Conservation (phyloP, 2,888 invertebrate genomes). For the Drosophila nr. medialis region DNA sequence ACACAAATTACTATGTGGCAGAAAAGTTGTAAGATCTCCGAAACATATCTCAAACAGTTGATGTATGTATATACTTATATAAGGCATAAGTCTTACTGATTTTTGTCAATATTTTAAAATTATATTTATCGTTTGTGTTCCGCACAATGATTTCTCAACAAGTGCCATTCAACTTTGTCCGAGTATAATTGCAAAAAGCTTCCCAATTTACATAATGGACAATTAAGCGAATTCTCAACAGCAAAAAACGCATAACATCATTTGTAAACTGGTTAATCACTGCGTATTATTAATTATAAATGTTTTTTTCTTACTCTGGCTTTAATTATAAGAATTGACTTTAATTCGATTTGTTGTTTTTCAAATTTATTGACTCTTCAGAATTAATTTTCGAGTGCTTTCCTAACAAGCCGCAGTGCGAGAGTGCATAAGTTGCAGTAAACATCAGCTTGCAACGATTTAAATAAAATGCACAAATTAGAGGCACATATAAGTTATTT, state of each 20-base stretch:
- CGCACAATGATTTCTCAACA: slow-evolving; percentile 12
- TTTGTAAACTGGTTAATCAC: slow-evolving; percentile 47
- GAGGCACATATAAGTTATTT: slow-evolving; percentile 1
- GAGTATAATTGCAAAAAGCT: slow-evolving; percentile 5
- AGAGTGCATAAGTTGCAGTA: background rate
- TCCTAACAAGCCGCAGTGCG: background rate
- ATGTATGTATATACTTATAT: background rate
- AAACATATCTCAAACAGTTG: background rate
- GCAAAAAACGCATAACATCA: slow-evolving; percentile 21
- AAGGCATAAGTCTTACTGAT: background rate
- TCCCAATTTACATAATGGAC: slow-evolving; percentile 46
- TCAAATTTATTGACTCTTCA: slow-evolving; percentile 16
- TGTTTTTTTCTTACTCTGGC: slow-evolving; percentile 9
- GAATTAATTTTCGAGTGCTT: background rate
- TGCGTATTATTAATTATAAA: slow-evolving; percentile 3
- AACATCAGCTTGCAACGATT: slow-evolving; percentile 1
- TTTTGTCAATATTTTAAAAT: slow-evolving; percentile 1
- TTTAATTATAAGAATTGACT: slow-evolving; percentile 37
- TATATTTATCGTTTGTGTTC: background rate
- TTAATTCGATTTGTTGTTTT: slow-evolving; percentile 13
- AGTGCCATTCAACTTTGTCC: slow-evolving; percentile 51
- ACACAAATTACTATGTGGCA: background rate
- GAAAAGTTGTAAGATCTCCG: background rate
- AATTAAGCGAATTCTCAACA: slow-evolving; percentile 22
- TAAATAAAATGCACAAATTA: slow-evolving; percentile 6